Conservation (phyloP, 2,113 vertebrate genomes). For the Stegostoma tigrinum region DNA sequence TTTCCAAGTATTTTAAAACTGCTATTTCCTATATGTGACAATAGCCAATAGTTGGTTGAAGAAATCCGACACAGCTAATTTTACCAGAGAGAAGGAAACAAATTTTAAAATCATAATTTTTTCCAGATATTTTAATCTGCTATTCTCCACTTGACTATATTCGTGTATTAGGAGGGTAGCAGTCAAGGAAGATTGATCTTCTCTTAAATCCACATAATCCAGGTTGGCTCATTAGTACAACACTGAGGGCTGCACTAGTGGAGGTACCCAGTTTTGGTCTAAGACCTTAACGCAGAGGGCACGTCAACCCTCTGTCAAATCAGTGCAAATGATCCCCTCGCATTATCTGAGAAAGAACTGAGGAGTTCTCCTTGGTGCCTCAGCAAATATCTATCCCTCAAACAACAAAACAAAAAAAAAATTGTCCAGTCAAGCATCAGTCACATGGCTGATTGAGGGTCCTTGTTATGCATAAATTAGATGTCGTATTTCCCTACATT, state of each 20-base stretch:
- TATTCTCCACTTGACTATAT: neutral
- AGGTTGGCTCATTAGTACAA: neutral
- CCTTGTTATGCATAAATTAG: neutral
- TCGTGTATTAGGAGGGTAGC: neutral
- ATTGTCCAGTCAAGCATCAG: neutral
- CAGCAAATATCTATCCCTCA: neutral
- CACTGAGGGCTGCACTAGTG: neutral
- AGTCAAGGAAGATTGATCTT: neutral
- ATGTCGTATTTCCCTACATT: neutral
- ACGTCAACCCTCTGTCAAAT: neutral
- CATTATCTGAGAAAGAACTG: neutral
- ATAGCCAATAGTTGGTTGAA: neutral
- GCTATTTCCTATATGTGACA: neutral
- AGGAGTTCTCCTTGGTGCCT: neutral
- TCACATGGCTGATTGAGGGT: neutral
- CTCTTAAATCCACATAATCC: neutral
- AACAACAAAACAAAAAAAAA: neutral
- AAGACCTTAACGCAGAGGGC: neutral
- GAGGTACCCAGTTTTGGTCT: neutral
- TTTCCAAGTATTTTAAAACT: neutral
- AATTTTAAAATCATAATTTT: neutral
- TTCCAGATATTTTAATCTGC: neutral
- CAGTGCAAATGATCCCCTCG: neutral
- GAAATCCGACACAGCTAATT: neutral
- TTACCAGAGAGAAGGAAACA: neutral